Conservation (phyloP, 1,140 invertebrate species). For the Drosophila parabipectinata region DNA sequence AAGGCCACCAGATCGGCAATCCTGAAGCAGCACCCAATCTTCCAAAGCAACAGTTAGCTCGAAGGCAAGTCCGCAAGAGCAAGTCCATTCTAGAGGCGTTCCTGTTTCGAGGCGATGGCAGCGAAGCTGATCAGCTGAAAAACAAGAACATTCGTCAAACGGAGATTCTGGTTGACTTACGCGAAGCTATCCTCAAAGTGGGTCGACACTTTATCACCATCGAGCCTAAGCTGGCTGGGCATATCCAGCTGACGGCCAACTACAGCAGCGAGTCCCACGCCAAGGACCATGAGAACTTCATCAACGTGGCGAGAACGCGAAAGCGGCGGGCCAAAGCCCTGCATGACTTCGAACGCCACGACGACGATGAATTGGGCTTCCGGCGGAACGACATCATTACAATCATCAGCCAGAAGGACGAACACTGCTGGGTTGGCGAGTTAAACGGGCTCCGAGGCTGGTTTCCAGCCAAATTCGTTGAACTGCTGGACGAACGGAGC, state of each 20-base stretch:
- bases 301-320: conserved; percentile 94
- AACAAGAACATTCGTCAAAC: conserved; percentile 98
- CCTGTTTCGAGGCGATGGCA: conserved; percentile 91
- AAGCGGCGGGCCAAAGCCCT: conserved; percentile 95
- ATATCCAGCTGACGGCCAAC: conserved; percentile 93
- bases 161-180: conserved; percentile 97
- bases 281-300: conserved; percentile 96
- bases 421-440: conserved; percentile 99
- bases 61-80: conserved; percentile 94
- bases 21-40: conserved; percentile 94
- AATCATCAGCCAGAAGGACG: conserved; percentile 98
- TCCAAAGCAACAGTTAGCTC: conserved; percentile 94
- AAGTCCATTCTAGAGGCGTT: conserved; percentile 96
- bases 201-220: conserved; percentile 83
- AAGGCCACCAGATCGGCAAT: conserved; percentile 95
- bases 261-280: conserved; percentile 98
- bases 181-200: conserved; percentile 95
- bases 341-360: conserved; percentile 96
- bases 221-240: conserved; percentile 84
- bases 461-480: conserved; percentile 99
- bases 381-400: conserved; percentile 99
- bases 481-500: conserved; percentile 97
- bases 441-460: conserved; percentile 98
- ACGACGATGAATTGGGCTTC: conserved; percentile 99
- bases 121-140: conserved; percentile 90